These are phyloP conservation scores for Microchirus variegatus DNA, from an alignment of 2,797 vertebrate species.

Conservation along the genomic window DNA sequence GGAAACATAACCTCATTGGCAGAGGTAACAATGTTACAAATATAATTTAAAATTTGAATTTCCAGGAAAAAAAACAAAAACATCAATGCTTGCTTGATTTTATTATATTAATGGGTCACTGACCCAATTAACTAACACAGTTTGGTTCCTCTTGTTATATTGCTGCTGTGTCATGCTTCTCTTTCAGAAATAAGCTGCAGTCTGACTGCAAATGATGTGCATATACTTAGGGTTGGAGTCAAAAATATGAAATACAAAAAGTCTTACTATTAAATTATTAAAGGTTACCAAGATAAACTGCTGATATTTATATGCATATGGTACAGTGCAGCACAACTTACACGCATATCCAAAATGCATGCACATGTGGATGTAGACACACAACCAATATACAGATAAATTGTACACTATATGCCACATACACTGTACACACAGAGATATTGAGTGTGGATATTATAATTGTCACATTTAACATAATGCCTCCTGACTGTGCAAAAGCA, in stretches of 20 bases:
- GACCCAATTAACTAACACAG: constrained; percentile 58
- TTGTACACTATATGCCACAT: constrained; percentile 7
- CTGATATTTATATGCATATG: neutral
- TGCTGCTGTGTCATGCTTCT: constrained; percentile 69
- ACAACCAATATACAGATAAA: constrained; percentile 26
- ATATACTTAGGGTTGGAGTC: constrained; percentile 17
- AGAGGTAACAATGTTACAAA: too few species aligned
- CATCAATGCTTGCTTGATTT: constrained; percentile 32
- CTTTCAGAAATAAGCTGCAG: constrained; percentile 44
- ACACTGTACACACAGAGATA: constrained; percentile 34
- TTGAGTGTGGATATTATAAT: constrained; percentile 26
- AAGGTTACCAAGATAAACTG: too few species aligned
- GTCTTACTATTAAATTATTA: constrained; percentile 5
- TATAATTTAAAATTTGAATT: too few species aligned
- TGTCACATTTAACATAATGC: constrained; percentile 24
- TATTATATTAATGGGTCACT: constrained; percentile 47
- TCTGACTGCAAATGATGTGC: constrained; percentile 44
- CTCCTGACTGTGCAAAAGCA: constrained; percentile 49
- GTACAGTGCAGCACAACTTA: neutral
- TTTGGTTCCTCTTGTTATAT: constrained; percentile 45
- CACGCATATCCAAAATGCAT: neutral
- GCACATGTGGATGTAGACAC: constrained; percentile 22
- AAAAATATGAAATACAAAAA: constrained; percentile 20
- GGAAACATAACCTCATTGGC: too few species aligned
- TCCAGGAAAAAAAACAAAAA: neutral